These are phyloP conservation scores for Ia io DNA, from an alignment of 2,113 vertebrate species.

Conservation along the genomic window DNA sequence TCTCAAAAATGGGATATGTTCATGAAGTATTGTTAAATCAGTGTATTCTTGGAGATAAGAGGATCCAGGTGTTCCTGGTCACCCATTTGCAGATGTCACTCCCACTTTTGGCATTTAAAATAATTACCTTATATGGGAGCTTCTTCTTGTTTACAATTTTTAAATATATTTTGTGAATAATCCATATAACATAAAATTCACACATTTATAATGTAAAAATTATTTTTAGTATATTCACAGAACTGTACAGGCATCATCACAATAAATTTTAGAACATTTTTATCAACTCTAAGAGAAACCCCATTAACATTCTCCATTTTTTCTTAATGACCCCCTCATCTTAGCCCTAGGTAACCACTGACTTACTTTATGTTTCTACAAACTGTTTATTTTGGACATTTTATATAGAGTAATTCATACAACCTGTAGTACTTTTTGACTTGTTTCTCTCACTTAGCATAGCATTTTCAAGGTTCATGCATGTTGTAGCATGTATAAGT, in stretches of 20 bases:
- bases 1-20: not conserved
- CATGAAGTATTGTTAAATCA: not conserved
- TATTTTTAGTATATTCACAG: not conserved
- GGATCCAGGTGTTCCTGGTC: not conserved
- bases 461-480: too few species aligned
- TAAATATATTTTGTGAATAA: not conserved
- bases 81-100: not conserved
- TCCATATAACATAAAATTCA: not conserved
- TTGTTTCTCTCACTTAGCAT: too few species aligned
- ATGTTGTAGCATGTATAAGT: too few species aligned
- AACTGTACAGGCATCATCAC: not conserved
- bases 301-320: not conserved
- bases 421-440: too few species aligned
- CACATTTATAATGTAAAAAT: not conserved
- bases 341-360: not conserved
- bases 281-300: not conserved
- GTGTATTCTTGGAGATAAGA: not conserved
- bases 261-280: not conserved
- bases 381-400: too few species aligned
- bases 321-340: not conserved
- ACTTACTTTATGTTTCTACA: too few species aligned
- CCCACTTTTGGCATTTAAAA: not conserved
- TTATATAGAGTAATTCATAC: too few species aligned
- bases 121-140: not conserved
- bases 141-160: not conserved